phyloP scores from a whole-genome alignment of 2,888 invertebrate species.

The Buathra laborator region DNA sequence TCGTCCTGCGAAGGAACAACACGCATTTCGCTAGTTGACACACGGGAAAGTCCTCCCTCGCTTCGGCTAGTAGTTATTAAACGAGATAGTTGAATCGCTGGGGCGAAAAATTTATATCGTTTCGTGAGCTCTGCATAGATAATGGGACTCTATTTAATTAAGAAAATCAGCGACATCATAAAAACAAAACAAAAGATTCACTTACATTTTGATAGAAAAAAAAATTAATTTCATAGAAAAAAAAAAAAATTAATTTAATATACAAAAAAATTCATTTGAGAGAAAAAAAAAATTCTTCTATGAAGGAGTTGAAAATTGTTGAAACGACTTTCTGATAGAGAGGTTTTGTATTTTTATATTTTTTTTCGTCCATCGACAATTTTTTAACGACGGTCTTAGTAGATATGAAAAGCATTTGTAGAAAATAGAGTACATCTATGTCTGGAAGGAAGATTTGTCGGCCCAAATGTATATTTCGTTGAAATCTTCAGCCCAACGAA shows the following conservation, averaged over 20 bases:
- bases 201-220: too few species aligned
- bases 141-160: conserved; percentile 25
- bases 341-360: too few species aligned
- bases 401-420: too few species aligned
- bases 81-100: conserved; percentile 17
- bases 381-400: too few species aligned
- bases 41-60: conserved; percentile 16
- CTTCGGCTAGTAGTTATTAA: conserved; percentile 45
- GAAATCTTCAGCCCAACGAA: not conserved
- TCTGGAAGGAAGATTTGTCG: not conserved
- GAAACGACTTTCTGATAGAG: too few species aligned
- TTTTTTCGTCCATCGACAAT: too few species aligned
- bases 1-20: conserved; percentile 52
- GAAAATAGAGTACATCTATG: not conserved
- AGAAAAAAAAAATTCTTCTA: too few species aligned
- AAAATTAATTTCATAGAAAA: too few species aligned
- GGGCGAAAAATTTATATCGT: conserved; percentile 42
- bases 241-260: too few species aligned
- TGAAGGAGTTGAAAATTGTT: too few species aligned
- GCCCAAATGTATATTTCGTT: conserved; percentile 5
- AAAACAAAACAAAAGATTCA: too few species aligned
- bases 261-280: too few species aligned
- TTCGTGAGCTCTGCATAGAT: conserved; percentile 18
- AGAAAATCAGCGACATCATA: not conserved
- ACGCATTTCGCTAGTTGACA: not conserved